These are phyloP conservation scores for Lophius piscatorius DNA, from an alignment of 2,113 vertebrate genomes.

Conservation along the genomic window DNA sequence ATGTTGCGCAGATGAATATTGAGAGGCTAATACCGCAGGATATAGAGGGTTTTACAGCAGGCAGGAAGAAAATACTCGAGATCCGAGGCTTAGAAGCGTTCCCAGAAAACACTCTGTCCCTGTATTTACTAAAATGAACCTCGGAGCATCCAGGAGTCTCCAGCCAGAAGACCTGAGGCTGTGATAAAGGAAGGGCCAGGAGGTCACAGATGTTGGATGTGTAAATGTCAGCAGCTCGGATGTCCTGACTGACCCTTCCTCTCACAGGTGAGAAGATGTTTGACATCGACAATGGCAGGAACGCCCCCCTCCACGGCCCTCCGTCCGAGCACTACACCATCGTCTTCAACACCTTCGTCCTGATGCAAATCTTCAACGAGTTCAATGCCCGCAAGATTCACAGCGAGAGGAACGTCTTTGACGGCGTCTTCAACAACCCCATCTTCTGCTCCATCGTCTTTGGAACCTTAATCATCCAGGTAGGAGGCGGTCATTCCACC, in stretches of 20 bases:
- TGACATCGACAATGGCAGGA: conserved; percentile 93
- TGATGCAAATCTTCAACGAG: conserved; percentile 99
- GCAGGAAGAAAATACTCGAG: too few species aligned
- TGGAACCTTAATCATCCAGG: conserved; percentile 93
- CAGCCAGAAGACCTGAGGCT: too few species aligned
- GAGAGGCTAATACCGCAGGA: too few species aligned
- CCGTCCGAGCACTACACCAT: conserved; percentile 98
- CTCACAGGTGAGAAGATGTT: conserved; percentile 91
- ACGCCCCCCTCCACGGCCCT: conserved; percentile 92
- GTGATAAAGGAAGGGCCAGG: too few species aligned
- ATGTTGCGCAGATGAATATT: too few species aligned
- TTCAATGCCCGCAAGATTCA: conserved; percentile 98
- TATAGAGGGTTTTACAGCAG: too few species aligned
- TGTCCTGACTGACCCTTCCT: neutral
- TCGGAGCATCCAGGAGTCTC: too few species aligned
- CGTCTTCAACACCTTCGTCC: conserved; percentile 97
- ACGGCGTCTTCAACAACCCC: conserved; percentile 93
- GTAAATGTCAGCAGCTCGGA: neutral
- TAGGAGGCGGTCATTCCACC: conserved; percentile 36
- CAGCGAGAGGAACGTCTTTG: conserved; percentile 96
- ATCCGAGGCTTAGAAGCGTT: too few species aligned
- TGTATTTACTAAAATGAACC: too few species aligned
- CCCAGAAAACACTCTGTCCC: too few species aligned
- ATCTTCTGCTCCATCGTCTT: conserved; percentile 96
- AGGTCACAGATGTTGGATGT: too few species aligned